These are phyloP conservation scores for Proctacanthus coquilletti DNA, from an alignment of 1,140 invertebrate species.

Conservation along the genomic window DNA sequence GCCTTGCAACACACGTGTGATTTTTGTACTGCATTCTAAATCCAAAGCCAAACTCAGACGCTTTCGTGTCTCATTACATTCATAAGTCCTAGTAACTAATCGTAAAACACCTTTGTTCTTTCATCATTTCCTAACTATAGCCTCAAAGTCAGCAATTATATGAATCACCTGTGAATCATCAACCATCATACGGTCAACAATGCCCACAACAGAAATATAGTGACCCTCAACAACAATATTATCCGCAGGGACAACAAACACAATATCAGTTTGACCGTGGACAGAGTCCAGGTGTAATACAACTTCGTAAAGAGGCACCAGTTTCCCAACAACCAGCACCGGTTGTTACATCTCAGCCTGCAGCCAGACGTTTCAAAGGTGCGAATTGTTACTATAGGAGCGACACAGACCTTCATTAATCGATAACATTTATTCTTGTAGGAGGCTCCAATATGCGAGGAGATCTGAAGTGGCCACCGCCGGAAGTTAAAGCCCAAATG, in stretches of 20 bases:
- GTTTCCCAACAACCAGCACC: conserved; percentile 52
- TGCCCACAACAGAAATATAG: no score
- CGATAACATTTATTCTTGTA: conserved; percentile 13
- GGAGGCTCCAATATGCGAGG: conserved; percentile 63
- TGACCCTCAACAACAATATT: background rate
- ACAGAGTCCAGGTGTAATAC: conserved; percentile 39
- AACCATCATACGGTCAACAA: no score
- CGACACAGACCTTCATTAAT: no score
- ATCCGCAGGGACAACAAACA: conserved; percentile 9
- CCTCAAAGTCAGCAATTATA: no score
- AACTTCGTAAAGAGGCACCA: conserved; percentile 49
- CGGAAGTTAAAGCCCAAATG: conserved; percentile 50
- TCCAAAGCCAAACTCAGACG: no score
- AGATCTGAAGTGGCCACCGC: conserved; percentile 71
- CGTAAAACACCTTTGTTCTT: no score
- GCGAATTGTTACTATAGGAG: conserved; percentile 10
- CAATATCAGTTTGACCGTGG: conserved; percentile 14
- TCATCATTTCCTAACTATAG: no score
- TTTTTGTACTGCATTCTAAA: no score
- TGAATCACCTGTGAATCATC: no score
- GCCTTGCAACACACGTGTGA: no score
- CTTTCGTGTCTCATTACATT: no score
- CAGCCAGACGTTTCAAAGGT: conserved; percentile 47
- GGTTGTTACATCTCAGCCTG: conserved; percentile 49
- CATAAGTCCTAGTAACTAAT: no score